Conservation (phyloP, 1,140 invertebrate species). For the Atta cephalotes region DNA sequence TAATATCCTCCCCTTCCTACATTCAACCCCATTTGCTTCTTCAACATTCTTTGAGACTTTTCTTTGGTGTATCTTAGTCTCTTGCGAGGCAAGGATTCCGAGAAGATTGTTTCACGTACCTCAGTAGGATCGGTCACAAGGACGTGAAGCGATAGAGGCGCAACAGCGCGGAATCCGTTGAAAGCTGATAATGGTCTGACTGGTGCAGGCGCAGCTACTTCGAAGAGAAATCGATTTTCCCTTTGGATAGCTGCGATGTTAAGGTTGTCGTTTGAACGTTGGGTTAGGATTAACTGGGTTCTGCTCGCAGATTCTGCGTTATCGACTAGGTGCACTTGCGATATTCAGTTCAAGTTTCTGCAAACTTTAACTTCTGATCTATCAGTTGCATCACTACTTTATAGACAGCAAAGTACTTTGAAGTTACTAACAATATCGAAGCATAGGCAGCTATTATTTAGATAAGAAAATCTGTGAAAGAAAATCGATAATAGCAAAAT, state of each 20-base stretch:
- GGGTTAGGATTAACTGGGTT: constrained; percentile 40
- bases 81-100: constrained; percentile 4
- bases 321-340: constrained; percentile 31
- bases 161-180: constrained; percentile 11
- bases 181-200: constrained; percentile 33
- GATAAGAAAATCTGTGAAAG: constrained; percentile 4
- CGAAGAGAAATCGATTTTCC: constrained; percentile 51
- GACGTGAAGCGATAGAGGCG: constrained; percentile 30
- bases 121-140: neutral
- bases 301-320: constrained; percentile 29
- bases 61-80: neutral
- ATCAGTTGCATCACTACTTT: constrained; percentile 19
- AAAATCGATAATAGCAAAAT: neutral
- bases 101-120: neutral
- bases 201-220: constrained; percentile 53
- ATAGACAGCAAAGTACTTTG: neutral
- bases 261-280: constrained; percentile 32
- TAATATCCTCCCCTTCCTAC: constrained; percentile 62
- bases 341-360: neutral
- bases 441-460: neutral
- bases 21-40: constrained; percentile 10
- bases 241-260: neutral
- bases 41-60: constrained; percentile 43
- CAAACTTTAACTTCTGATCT: constrained; percentile 29
- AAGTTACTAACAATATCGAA: neutral